Evolutionary conservation across 2,888 invertebrate genomes (phyloP), one percentile per base, ranked within the genome.

Genomic region (Cataglyphis albicans): DNA sequence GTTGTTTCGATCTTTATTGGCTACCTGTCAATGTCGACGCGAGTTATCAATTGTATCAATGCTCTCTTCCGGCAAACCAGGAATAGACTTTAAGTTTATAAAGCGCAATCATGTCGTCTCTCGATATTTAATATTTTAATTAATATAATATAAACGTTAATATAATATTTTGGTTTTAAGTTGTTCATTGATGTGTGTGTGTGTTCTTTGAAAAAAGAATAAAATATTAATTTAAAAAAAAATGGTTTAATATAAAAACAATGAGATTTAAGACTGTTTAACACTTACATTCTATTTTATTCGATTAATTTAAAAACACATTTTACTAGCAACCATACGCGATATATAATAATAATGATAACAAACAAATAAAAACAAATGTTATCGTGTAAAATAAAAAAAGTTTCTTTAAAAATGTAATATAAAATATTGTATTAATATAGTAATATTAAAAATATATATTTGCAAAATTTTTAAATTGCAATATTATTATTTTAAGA

Each of bases 21-120:
- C 82, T 83, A 84, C 81, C 85, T 82, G 87, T 89, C 90, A 86
- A 85, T 73, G n/a, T 76, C 81, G 85, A 85, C 86, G 63, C 86
- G 84, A 73, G 76, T 87, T 90, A 92, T 91, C 90, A 91, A 91
- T 88, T 88, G 84, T 86, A 85, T 89, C 90, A 91, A 91, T 89
- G 86, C 82, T 81, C 85, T 87, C 74, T 92, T 92, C 90, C 90
- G 88, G 83, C 63, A 68, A 68, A 57, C 48, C 41, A 25, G 59
- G 48, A 35, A 35, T 59, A 59, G 55, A 32, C 25, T 41, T 72
- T 41, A n/a, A 4, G 29, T 87, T 82, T 81, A 73, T 84, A 74
- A 82, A 29, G 74, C 67, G 35, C 59, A 63, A 65, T 64, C 35
- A n/a, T 3, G 41, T 75, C 21, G 15, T 38, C 48, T 35, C n/a